Evolutionary conservation across 2,888 invertebrate genomes (phyloP), one percentile per base, ranked within the genome.

Genomic region (Synergus itoensis): DNA sequence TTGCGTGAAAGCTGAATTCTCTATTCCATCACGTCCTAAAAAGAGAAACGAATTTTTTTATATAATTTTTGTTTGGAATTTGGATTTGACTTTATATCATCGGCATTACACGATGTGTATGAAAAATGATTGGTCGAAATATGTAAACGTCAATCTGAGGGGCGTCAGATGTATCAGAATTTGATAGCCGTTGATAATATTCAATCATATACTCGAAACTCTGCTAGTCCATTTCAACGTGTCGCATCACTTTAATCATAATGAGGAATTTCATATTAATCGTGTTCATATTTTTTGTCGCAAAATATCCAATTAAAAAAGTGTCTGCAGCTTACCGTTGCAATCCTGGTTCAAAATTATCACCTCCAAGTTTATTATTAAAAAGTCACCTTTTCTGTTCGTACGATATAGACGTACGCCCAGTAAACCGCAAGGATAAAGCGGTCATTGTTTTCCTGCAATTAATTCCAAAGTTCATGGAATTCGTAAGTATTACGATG

Each of bases 391-490:
- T 95, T 28, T 92, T 95, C 57, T 94, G 94, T 86, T 93, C 93
- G 45, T 95, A 95, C 87, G 94, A 94, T 83, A 85, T 84, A 2
- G 91, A 92, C 4, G 92, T 93, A 43, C 93, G 95, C 36, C 95
- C 96, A 0, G 93, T 94, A 0, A 88, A 91, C 60, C 92, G 94
- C 83, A 93, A 94, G 83, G 92, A 91, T 79, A 93, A 89, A 43
- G 83, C 93, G 0, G 94, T 95, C 1, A 93, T 90, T n/a, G 93
- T 96, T 2, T 92, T 91, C 60, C 90, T 95, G 53, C 92, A 92
- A 43, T 91, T 95, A 80, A 91, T 94, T 11, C 90, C 95, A 3
- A 95, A 95, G 89, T 94, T 94, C 83, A 92, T 95, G 78, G 88
- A 89, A 53, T 90, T 92, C 76, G 92, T 92, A 86, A 91, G 90